Evolutionary conservation across 2,888 invertebrate species (phyloP), one percentile per base, ranked within the genome.

Genomic region (Gerosis bhagava): DNA sequence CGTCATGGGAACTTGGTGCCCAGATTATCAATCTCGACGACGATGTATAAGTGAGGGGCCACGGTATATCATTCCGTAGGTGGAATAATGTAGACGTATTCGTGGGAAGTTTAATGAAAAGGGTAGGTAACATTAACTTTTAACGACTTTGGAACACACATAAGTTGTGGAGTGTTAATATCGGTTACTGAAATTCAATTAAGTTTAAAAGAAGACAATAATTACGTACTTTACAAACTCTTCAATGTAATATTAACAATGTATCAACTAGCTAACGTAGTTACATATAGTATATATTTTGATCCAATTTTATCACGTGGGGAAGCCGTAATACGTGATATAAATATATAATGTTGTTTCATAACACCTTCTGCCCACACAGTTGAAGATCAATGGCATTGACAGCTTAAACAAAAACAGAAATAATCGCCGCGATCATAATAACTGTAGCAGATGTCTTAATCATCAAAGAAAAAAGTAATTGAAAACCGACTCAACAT

Each of bases 1-100:
- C 78, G 82, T 81, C 83, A 83, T 83, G 86, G 86, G 84, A 86
- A 83, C 59, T 61, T 68, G 67, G 60, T 63, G 64, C 67, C 63
- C 63, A 73, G 69, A 70, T 72, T 73, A 73, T 60, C 70, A 61
- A 71, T 67, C 61, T 62, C 66, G 60, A 71, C 70, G 65, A 67
- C n/a, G n/a, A n/a, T 57, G 54, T 61, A 53, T 59, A 55, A 54
- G 49, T 50, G 47, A n/a, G 57, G 51, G 53, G 65, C 62, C 62
- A 70, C 67, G 70, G 64, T 65, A 57, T 60, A 64, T 65, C 62
- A 70, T 61, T 69, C 55, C 57, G 51, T 56, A 60, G 54, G 56
- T 54, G 54, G 56, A 62, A 63, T 65, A 65, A 65, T 63, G 51
- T 61, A 60, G 56, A 60, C 51, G 37, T 13, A 53, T 55, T 56